Conservation (phyloP, 2,888 invertebrate species). For the Zaprionus lineosus region DNA sequence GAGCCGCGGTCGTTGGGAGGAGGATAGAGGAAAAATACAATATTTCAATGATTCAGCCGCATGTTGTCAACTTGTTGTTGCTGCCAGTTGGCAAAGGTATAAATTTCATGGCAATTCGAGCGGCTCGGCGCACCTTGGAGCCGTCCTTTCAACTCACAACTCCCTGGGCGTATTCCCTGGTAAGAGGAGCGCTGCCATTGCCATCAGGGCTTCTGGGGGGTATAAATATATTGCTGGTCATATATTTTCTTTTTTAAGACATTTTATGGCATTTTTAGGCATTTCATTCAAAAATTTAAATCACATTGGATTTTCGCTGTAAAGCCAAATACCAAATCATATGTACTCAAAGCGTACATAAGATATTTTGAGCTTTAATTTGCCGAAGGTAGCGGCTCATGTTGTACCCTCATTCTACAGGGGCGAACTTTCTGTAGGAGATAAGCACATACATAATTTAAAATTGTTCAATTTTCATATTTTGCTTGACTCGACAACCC, state of each 20-base stretch:
- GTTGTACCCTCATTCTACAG: no score
- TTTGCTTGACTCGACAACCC: slow-evolving; percentile 20
- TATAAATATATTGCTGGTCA: slow-evolving; percentile 56
- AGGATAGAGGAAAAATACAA: slow-evolving; percentile 40
- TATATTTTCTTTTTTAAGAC: slow-evolving; percentile 70
- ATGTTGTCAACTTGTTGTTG: slow-evolving; percentile 64
- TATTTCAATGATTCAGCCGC: slow-evolving; percentile 57
- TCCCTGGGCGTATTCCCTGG: not conserved
- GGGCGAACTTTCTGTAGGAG: no score
- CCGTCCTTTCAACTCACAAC: slow-evolving; percentile 19
- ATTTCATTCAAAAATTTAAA: slow-evolving; percentile 65
- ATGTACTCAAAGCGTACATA: slow-evolving; percentile 32
- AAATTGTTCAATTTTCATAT: not conserved
- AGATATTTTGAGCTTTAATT: slow-evolving; percentile 48
- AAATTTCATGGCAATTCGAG: slow-evolving; percentile 64
- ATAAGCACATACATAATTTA: not conserved
- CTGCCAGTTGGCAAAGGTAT: slow-evolving; percentile 65
- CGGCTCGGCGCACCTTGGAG: slow-evolving; percentile 59
- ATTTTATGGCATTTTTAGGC: slow-evolving; percentile 57
- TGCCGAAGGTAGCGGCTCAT: no score
- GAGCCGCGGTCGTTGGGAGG: not conserved
- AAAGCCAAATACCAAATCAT: no score
- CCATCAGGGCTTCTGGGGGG: not conserved
- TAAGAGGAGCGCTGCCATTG: not conserved
- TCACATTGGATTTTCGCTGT: slow-evolving; percentile 65